Evolutionary conservation across 2,113 vertebrate genomes (phyloP).

Genomic region (Nicator chloris): DNA sequence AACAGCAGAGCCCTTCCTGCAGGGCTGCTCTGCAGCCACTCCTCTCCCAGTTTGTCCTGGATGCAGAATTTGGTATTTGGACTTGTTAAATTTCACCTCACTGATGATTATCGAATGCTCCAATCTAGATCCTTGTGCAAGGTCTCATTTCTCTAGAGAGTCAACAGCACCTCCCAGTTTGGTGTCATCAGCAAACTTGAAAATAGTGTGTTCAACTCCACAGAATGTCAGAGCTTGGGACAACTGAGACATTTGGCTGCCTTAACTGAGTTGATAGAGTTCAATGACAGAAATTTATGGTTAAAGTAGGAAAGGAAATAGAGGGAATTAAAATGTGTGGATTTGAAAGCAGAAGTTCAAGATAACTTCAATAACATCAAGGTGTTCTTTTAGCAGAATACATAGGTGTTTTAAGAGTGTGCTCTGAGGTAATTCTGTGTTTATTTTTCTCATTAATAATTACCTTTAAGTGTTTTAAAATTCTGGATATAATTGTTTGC

Average conservation of each 20-base stretch:
- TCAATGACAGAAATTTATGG: neutral
- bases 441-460: neutral
- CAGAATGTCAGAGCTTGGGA: neutral
- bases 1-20: neutral
- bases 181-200: neutral
- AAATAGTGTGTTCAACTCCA: neutral
- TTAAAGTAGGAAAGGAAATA: neutral
- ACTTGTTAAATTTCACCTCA: neutral
- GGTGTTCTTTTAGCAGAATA: neutral
- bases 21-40: neutral
- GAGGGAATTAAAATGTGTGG: fast-evolving
- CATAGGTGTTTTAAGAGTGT: neutral
- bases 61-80: neutral
- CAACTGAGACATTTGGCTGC: neutral
- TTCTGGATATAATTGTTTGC: neutral
- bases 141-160: neutral
- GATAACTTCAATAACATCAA: neutral
- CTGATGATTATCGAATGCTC: neutral
- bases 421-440: neutral
- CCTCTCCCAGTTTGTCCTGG: neutral
- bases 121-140: neutral
- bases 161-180: neutral
- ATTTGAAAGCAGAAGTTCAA: neutral
- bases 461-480: neutral
- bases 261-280: neutral